Evolutionary conservation across 2,888 invertebrate species (phyloP), one percentile per base, ranked within the genome.

Genomic region (Nudaria mundana): DNA sequence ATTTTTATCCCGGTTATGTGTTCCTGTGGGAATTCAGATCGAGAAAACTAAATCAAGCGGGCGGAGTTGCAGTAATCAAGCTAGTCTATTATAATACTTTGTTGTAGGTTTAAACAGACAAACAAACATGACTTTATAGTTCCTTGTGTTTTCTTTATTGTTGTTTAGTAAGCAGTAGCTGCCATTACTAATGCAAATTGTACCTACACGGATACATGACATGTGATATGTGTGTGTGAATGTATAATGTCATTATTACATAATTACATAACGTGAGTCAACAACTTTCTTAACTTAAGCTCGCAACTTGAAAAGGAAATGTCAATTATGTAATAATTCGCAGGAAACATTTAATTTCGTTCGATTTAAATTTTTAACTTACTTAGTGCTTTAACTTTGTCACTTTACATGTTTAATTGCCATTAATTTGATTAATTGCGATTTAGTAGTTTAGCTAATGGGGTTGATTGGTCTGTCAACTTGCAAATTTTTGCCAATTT

Each of bases 341-440:
- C 41, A 44, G 42, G 61, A 56, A 56, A 14, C 33, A 16, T 23
- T 30, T 52, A 23, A 36, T 50, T 56, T 23, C 8, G 31, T 26
- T 13, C 32, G 20, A n/a, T 38, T 39, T 14, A 40, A 20, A 3
- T 26, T 31, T 37, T 40, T 18, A 25, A 3, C 28, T 11, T 16
- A 26, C 26, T 37, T 24, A 37, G 18, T 32, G 32, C 26, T 36
- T 29, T 37, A 18, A 22, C 5, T 20, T 3, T 30, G 10, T 20
- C 6, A 7, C n/a, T 15, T 32, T 32, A 3, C 14, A 15, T 11
- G 32, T 6, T 7, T 13, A 8, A 15, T 24, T 28, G 14, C 20
- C n/a, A n/a, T 5, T 25, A 5, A 14, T n/a, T 28, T n/a, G n/a
- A 28, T 28, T 13, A 4, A 2, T 20, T 20, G 20, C 20, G 8